Percentiles rank a stretch among this genome's conserved stretches.
Conservation (phyloP, 2,888 invertebrate species). For the Synergus umbraculus region DNA sequence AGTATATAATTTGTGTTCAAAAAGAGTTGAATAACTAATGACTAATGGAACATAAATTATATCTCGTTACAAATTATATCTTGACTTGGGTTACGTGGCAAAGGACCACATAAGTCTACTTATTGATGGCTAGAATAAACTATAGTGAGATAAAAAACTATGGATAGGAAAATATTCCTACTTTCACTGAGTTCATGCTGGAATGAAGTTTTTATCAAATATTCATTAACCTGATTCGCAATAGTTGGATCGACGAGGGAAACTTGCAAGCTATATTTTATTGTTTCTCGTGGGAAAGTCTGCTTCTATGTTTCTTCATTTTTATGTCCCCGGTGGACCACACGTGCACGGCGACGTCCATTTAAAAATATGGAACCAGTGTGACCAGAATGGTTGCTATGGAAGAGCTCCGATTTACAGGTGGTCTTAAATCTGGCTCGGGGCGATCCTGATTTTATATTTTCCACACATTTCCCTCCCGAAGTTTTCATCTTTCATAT, state of each 20-base stretch:
- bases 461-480: conserved; percentile 35
- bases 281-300: conserved; percentile 3
- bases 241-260: conserved; percentile 21
- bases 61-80: conserved; percentile 43
- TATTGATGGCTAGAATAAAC: conserved; percentile 33
- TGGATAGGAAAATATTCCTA: conserved; percentile 39
- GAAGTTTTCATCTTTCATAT: conserved; percentile 29
- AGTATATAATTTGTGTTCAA: background rate
- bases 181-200: conserved; percentile 43
- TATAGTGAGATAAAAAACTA: conserved; percentile 28
- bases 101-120: conserved; percentile 15
- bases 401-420: conserved; percentile 74
- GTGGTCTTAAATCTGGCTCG: conserved; percentile 69
- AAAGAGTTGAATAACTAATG: background rate
- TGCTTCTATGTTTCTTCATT: conserved; percentile 35
- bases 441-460: conserved; percentile 63
- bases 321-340: conserved; percentile 73
- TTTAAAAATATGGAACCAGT: conserved; percentile 77
- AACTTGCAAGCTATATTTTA: conserved; percentile 8
- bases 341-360: conserved; percentile 72
- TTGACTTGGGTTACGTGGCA: conserved; percentile 25
- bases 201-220: conserved; percentile 20
- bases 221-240: conserved; percentile 19
- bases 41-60: background rate
- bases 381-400: conserved; percentile 78